phyloP scores from a whole-genome alignment of 2,797 vertebrate species.

The Periophthalmus magnuspinnatus region DNA sequence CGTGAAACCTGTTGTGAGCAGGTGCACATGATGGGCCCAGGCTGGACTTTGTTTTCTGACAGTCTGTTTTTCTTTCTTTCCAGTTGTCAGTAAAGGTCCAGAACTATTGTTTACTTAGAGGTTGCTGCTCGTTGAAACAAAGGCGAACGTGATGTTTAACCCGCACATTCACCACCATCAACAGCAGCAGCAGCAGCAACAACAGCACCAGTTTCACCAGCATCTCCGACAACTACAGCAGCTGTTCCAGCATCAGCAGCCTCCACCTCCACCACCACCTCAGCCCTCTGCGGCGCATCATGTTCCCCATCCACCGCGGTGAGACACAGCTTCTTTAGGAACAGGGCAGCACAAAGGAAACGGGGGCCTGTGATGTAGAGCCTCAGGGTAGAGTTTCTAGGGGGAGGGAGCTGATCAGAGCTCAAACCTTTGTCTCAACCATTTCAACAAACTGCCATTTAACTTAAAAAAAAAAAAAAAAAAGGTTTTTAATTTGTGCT shows the following conservation, averaged over 20 bases:
- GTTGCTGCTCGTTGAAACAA: slow-evolving; percentile 18
- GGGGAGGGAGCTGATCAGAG: no score
- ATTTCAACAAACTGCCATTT: no score
- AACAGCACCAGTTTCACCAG: slow-evolving; percentile 84
- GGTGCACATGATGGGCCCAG: slow-evolving; percentile 18
- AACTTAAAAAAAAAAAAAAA: no score
- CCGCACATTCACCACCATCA: slow-evolving; percentile 82
- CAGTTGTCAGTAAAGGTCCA: slow-evolving; percentile 8
- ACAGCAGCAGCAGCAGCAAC: slow-evolving; percentile 67
- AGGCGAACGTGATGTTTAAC: slow-evolving; percentile 74
- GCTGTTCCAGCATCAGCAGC: slow-evolving; percentile 81
- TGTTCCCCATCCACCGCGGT: slow-evolving; percentile 81
- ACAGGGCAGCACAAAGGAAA: slow-evolving; percentile 44
- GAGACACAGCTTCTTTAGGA: slow-evolving; percentile 43
- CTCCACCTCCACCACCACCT: slow-evolving; percentile 70
- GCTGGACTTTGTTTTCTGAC: not conserved
- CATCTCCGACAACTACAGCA: slow-evolving; percentile 82
- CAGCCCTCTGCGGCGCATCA: slow-evolving; percentile 80
- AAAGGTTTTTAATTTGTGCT: no score
- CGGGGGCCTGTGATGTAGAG: no score
- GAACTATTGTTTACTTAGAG: not conserved
- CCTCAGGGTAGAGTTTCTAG: no score
- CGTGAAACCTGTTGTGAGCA: slow-evolving; percentile 54
- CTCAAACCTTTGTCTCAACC: no score
- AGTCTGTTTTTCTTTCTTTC: not conserved